Evolutionary conservation across 1,140 invertebrate genomes (phyloP).

Genomic region (Yoshiicerus persimilis): DNA sequence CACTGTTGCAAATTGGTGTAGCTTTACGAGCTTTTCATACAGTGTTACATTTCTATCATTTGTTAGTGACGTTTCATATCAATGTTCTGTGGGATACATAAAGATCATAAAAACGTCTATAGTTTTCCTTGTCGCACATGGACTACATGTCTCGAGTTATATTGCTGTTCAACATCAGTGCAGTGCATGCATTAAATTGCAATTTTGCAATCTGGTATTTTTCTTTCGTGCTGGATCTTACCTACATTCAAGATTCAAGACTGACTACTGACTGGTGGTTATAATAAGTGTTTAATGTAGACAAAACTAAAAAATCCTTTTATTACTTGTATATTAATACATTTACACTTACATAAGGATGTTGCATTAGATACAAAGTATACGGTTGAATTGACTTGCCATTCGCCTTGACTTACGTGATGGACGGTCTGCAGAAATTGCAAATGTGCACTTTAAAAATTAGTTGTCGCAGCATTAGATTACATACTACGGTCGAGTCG

Average conservation of each 20-base stretch:
- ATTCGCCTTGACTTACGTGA: conserved; percentile 24
- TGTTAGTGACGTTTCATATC: not conserved
- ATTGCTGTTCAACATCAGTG: not conserved
- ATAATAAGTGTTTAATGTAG: not conserved
- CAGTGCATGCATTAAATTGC: not conserved
- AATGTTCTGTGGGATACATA: not conserved
- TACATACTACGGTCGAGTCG: not conserved
- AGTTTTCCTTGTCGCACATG: not conserved
- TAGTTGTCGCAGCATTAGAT: not conserved
- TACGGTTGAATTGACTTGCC: not conserved
- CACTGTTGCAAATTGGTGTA: not conserved
- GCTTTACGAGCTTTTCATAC: too few species aligned
- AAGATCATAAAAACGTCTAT: not conserved
- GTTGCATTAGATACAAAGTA: not conserved
- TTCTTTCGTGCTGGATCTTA: not conserved
- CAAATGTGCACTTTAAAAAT: conserved; percentile 11
- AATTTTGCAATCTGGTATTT: not conserved
- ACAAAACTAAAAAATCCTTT: not conserved
- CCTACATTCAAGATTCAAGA: not conserved
- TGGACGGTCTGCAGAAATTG: conserved; percentile 17
- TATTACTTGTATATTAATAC: not conserved
- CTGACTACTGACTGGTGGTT: not conserved
- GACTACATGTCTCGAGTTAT: not conserved
- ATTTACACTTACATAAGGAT: not conserved
- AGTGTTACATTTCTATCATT: too few species aligned